A percentile compares a stretch with the other conserved stretches of the same genome.
These are phyloP conservation scores for Sus cebifrons DNA, from an alignment of 2,797 vertebrate species.

Conservation along the genomic window DNA sequence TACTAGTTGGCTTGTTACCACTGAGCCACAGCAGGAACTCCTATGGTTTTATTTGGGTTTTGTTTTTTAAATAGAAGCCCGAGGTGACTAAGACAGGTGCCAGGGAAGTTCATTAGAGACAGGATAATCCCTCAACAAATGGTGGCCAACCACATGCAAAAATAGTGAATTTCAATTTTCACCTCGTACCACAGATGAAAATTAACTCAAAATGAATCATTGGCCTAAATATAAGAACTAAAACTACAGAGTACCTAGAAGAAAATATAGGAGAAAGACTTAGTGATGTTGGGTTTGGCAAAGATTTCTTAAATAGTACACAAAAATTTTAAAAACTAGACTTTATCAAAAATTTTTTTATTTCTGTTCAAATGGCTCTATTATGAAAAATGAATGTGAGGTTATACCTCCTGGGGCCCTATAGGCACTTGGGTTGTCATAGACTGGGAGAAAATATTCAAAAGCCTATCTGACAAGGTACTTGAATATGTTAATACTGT, in stretches of 20 bases:
- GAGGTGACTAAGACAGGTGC: background rate
- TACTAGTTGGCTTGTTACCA: too few relatives aligned
- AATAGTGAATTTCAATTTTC: background rate
- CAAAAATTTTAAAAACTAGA: background rate
- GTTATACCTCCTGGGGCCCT: background rate
- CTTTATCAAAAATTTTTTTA: background rate
- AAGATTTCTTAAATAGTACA: background rate
- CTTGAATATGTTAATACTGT: background rate
- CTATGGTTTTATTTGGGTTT: too few relatives aligned
- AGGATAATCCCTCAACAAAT: background rate
- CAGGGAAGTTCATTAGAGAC: background rate
- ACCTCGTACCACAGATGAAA: background rate
- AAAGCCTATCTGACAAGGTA: background rate
- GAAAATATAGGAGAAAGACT: too few relatives aligned
- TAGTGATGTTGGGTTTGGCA: background rate
- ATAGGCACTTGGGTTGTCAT: background rate
- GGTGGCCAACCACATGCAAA: background rate
- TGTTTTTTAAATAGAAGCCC: background rate
- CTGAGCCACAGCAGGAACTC: too few relatives aligned
- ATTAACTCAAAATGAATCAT: background rate
- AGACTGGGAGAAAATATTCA: background rate
- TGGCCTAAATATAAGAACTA: background rate
- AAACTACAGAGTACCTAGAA: too few relatives aligned
- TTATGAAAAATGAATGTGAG: background rate
- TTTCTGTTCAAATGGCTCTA: background rate